These are phyloP conservation scores for Limosa lapponica DNA, from an alignment of 2,797 vertebrate genomes.

Conservation along the genomic window DNA sequence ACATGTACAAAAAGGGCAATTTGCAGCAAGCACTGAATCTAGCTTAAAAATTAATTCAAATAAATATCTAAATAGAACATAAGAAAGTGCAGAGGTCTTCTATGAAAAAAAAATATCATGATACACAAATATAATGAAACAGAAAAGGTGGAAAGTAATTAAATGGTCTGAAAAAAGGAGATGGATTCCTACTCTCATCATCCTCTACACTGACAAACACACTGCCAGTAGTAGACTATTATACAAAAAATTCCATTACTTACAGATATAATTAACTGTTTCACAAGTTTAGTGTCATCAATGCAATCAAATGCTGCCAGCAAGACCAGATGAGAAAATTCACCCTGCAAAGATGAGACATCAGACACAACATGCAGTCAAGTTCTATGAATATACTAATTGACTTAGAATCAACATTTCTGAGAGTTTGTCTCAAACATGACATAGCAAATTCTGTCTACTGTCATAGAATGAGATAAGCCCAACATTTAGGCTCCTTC, in stretches of 20 bases:
- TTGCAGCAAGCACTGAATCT: not conserved
- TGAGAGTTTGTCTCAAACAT: not conserved
- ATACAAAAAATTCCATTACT: constrained; percentile 67
- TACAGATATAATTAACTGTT: constrained; percentile 91
- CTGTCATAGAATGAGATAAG: not conserved
- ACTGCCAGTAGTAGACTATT: not conserved
- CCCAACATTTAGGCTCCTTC: not conserved
- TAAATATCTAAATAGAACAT: not conserved
- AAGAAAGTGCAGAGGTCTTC: not conserved
- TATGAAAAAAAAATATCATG: not conserved
- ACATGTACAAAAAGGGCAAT: not conserved
- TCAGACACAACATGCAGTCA: not conserved
- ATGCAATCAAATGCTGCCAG: constrained; percentile 94
- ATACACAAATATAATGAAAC: not conserved
- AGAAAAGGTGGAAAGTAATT: not conserved
- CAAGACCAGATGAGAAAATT: constrained; percentile 92
- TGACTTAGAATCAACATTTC: not conserved
- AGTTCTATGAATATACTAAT: not conserved
- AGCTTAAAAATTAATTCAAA: not conserved
- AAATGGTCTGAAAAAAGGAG: not conserved
- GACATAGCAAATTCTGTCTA: not conserved
- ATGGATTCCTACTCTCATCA: not conserved
- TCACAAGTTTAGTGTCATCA: constrained; percentile 97
- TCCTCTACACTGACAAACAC: not conserved
- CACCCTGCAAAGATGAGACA: constrained; percentile 82